Percentiles rank a stretch among this genome's conserved stretches.
Conservation (phyloP, 2,888 invertebrate genomes). For the Limnephilus rhombicus region DNA sequence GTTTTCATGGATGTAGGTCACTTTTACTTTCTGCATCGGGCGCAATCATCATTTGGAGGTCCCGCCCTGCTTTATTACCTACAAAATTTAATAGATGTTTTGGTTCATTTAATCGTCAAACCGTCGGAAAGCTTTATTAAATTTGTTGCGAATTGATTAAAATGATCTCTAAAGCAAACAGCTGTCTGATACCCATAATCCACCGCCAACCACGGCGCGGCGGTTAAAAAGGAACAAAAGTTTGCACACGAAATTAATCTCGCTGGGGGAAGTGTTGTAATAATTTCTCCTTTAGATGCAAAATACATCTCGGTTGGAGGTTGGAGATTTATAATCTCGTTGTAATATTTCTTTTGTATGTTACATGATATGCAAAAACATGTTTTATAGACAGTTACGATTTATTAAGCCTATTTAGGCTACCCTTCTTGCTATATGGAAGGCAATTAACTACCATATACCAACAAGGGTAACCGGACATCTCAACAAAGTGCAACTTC, state of each 20-base stretch:
- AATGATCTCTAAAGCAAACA: not conserved
- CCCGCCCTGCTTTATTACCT: not conserved
- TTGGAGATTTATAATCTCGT: not conserved
- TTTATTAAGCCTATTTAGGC: no score
- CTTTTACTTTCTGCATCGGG: not conserved
- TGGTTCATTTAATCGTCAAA: not conserved
- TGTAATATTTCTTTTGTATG: not conserved
- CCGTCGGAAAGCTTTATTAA: not conserved
- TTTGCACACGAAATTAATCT: not conserved
- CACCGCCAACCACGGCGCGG: not conserved
- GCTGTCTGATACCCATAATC: not conserved
- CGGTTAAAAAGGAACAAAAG: not conserved
- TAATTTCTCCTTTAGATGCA: constrained; percentile 28
- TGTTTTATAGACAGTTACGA: not conserved
- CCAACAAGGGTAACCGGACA: no score
- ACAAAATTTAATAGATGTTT: not conserved
- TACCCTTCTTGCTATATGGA: no score
- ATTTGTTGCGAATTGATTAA: not conserved
- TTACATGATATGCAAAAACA: not conserved
- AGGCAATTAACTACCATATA: no score
- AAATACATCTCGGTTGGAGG: constrained; percentile 1
- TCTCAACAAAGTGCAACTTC: no score
- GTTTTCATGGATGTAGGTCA: not conserved
- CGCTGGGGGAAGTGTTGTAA: not conserved
- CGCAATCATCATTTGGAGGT: not conserved